Conservation (phyloP, 1,140 invertebrate genomes). For the Solenopsis fugax region DNA sequence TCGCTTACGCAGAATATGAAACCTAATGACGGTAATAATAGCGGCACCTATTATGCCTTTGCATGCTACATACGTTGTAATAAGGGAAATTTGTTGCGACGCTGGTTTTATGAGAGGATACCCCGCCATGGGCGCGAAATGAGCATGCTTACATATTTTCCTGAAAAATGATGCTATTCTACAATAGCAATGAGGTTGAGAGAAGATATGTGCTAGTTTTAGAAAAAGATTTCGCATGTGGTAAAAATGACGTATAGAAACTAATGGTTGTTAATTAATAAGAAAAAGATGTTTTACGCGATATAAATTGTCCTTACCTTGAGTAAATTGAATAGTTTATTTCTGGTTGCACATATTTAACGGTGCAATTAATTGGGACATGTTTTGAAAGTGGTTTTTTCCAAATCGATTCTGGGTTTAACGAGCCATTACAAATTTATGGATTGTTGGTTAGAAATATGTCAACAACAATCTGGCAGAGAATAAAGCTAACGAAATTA, state of each 20-base stretch:
- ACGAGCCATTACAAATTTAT: constrained; percentile 20
- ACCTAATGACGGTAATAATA: constrained; percentile 57
- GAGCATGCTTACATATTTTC: constrained; percentile 54
- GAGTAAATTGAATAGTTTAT: background rate
- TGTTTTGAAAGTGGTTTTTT: background rate
- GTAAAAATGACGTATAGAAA: background rate
- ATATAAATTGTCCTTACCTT: background rate
- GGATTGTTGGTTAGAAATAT: constrained; percentile 11
- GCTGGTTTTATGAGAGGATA: constrained; percentile 34
- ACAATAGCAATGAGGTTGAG: constrained; percentile 22
- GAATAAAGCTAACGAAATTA: constrained; percentile 17
- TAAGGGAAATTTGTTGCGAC: constrained; percentile 59
- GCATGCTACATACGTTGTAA: constrained; percentile 53
- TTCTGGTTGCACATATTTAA: background rate
- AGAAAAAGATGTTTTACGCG: background rate
- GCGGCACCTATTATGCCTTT: constrained; percentile 44
- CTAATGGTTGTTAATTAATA: background rate
- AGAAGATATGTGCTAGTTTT: constrained; percentile 9
- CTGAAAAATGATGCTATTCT: constrained; percentile 20
- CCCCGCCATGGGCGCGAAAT: constrained; percentile 26
- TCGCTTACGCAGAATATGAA: constrained; percentile 42
- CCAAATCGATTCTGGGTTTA: background rate
- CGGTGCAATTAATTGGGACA: background rate
- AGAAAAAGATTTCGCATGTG: background rate
- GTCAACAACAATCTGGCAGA: constrained; percentile 36